Evolutionary conservation across 2,888 invertebrate genomes (phyloP).

Genomic region (Cylloceria caligata): DNA sequence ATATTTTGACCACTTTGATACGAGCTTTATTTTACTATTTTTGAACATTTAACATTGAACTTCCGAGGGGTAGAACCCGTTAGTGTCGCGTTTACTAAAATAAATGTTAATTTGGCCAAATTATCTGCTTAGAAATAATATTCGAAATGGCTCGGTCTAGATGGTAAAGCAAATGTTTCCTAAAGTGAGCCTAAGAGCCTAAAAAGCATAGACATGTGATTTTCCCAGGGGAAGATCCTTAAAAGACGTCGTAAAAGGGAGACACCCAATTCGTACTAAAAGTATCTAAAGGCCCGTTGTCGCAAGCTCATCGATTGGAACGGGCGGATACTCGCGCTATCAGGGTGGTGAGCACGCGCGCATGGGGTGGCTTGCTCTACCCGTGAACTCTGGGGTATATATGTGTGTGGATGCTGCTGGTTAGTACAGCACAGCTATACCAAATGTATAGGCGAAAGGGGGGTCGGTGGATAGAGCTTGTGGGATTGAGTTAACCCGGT

Average conservation of each 20-base stretch:
- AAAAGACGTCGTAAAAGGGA: constrained; percentile 8
- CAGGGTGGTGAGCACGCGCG: constrained; percentile 55
- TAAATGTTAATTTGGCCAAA: not conserved
- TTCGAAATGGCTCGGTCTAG: not conserved
- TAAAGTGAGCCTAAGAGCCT: constrained; percentile 26
- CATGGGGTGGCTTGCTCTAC: constrained; percentile 35
- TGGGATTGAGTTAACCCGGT: constrained; percentile 83
- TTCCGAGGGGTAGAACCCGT: not conserved
- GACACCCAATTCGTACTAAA: constrained; percentile 61
- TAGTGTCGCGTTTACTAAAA: not conserved
- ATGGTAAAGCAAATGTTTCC: constrained; percentile 13
- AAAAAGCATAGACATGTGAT: constrained; percentile 44
- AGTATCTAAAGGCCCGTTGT: constrained; percentile 81
- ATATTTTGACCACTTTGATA: too few relatives aligned
- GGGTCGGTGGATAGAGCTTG: constrained; percentile 56
- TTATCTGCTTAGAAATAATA: not conserved
- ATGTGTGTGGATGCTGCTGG: constrained; percentile 49
- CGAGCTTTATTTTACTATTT: too few relatives aligned
- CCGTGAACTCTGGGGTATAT: constrained; percentile 15
- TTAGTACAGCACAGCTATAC: constrained; percentile 52
- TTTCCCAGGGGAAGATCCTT: constrained; percentile 51
- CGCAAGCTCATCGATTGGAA: constrained; percentile 83
- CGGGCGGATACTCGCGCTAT: constrained; percentile 75
- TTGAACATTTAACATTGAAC: too few relatives aligned
- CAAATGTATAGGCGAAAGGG: constrained; percentile 53